Evolutionary conservation across 2,797 vertebrate genomes (phyloP).

Genomic region (Tapirus indicus): DNA sequence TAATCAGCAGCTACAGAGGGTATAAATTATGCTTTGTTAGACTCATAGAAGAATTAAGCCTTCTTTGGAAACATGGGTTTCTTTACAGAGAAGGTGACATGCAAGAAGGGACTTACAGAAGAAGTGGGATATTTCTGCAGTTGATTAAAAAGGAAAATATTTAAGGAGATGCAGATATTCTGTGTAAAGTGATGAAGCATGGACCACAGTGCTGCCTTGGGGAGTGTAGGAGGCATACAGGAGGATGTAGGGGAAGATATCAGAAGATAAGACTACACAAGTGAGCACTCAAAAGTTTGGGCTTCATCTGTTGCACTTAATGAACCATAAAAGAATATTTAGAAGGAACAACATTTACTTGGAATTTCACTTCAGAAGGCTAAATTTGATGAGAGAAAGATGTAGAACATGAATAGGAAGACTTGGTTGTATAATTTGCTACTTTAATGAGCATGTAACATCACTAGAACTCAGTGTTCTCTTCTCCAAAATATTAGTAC

Average conservation of each 20-base stretch:
- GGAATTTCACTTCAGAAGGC: slow-evolving; percentile 22
- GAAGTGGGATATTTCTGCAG: not conserved
- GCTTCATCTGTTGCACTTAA: not conserved
- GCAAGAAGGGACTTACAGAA: not conserved
- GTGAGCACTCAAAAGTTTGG: not conserved
- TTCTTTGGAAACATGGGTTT: not conserved
- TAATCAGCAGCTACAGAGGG: not conserved
- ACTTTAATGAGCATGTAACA: not conserved
- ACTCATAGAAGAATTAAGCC: not conserved
- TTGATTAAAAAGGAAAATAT: not conserved
- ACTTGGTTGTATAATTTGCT: not conserved
- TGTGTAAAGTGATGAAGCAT: not conserved
- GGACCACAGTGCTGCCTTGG: not conserved
- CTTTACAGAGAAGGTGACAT: not conserved
- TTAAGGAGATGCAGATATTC: not conserved
- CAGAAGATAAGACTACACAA: not conserved
- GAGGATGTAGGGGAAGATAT: not conserved
- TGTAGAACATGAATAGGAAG: not conserved
- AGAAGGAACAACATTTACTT: not conserved
- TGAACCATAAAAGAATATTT: not conserved
- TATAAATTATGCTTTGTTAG: not conserved
- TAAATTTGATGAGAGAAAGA: not conserved
- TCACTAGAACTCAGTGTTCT: not conserved
- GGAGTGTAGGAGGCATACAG: not conserved
- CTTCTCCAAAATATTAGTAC: not conserved